Evolutionary conservation across 2,113 vertebrate species (phyloP), one percentile per base, ranked within the genome.

Genomic region (Ursus arctos): DNA sequence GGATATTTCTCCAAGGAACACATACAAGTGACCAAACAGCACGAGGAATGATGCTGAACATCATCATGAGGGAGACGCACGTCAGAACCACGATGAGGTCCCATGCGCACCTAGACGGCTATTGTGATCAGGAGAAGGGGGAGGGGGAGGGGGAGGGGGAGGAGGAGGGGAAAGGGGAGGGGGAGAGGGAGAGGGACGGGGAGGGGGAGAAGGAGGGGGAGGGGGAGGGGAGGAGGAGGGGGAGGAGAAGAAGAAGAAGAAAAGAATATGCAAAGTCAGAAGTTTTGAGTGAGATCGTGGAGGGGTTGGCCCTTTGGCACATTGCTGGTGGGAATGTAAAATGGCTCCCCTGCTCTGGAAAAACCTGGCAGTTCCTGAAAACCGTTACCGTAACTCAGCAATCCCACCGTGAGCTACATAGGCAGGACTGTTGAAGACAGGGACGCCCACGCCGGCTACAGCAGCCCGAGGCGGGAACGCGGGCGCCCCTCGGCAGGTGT

Each of bases 401-500:
- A 16, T 18, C 49, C 53, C n/a, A 15, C 33, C 0, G 3, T n/a
- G 53, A n/a, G 53, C 15, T 22, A 3, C 26, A 15, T 8, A 16
- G 5, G 22, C 61, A 4, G 26, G 9, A 28, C 4, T 22, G 43
- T 8, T 6, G 12, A n/a, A 6, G 28, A 13, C 40, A 10, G 51
- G 9, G 16, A 6, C 1, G 26, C 2, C 43, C 6, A 2, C 1
- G 7, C 33, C 9, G 3, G 49, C 11, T 63, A 6, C 40, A 31
- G 31, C 33, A 19, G 71, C 80, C 8, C 1, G 10, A 26, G 71
- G 33, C 10, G 14, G n/a, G 31, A 31, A 1, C 6, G n/a, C 43
- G 0, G 12, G 72, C 1, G 2, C 3, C 53, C 7, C 0, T 11
- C 26, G 11, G 10, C 4, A 18, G 51, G 9, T 5, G 26, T 7